Base-by-base conservation (phyloP, 2,888 invertebrate species). In the Aspidiotus destructor region DNA sequence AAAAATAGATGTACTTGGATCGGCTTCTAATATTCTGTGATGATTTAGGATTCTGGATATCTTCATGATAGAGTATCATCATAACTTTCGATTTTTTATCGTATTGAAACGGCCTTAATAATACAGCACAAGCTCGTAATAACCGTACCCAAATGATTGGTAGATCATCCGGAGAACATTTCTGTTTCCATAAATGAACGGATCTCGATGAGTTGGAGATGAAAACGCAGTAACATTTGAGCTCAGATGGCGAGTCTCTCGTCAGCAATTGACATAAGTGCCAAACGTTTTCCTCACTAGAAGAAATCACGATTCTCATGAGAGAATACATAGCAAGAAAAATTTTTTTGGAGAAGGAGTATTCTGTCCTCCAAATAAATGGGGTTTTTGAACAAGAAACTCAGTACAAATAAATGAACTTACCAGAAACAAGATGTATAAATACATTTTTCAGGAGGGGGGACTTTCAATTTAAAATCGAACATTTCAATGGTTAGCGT, bases 281-380 rank as follows among this genome's bases (percentile, higher is more conserved):
- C 69, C 69, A 69, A 16, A 69, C 13, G 40, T 69, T 69, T 16
- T 69, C 69, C 54, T 69, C 69, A 41, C 69, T 69, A 10, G n/a
- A 48, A 15, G n/a, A 8, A 44, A n/a, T n/a, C 9, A 61, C 41
- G 15, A 3, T 28, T 28, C 28, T 16, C 1, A 15, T 16, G 15
- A 17, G 15, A n/a, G 10, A 10, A 57, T 57, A 10, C 57, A 3
- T 1, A 48, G 10, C n/a, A 10, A 16, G 10, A 10, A 7, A 13
- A 9, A 48, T 17, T 48, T 57, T 1, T 42, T 41, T 41, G 15
- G 15, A 61, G n/a, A n/a, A n/a, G 41, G 13, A 57, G 2, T 16
- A 57, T 1, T 7, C 9, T 9, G 17, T 16, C 13, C 60, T n/a
- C 10, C 2, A 17, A 10, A 40, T 10, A n/a, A 10, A 63, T 28